phyloP scores from a whole-genome alignment of 2,113 vertebrate species.

The Serilophus lunatus region DNA sequence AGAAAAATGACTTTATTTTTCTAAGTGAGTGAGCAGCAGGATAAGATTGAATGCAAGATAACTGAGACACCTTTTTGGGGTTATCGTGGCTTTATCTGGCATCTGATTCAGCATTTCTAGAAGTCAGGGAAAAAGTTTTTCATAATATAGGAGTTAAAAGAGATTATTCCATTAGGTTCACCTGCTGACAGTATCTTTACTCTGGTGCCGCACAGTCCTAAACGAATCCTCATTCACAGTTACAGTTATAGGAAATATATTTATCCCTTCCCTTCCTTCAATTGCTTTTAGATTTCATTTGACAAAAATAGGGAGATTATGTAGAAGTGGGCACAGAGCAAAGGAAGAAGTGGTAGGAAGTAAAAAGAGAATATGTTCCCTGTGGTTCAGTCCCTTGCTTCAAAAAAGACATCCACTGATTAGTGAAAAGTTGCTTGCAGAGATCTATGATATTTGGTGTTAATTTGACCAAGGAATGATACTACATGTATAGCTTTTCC shows the following conservation, averaged over 20 bases:
- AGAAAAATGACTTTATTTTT: background rate
- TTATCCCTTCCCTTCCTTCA: background rate
- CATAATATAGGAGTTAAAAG: background rate
- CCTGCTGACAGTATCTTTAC: background rate
- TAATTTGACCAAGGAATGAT: background rate
- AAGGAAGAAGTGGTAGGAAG: background rate
- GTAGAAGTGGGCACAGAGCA: background rate
- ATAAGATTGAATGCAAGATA: background rate
- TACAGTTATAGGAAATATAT: background rate
- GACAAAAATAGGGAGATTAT: background rate
- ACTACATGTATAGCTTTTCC: background rate
- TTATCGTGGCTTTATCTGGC: background rate
- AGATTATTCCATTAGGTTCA: background rate
- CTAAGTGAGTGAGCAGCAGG: background rate
- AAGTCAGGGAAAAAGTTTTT: background rate
- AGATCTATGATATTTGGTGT: background rate
- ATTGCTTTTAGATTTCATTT: background rate
- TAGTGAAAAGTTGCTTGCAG: background rate
- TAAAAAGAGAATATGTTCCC: background rate
- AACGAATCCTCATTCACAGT: background rate
- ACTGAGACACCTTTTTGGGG: background rate
- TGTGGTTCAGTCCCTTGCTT: background rate
- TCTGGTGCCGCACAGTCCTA: background rate
- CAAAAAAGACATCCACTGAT: background rate
- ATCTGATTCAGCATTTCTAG: background rate